Conservation (phyloP, 53 echinoderm and acorn worm species). For the Hippasteria phrygiana region DNA sequence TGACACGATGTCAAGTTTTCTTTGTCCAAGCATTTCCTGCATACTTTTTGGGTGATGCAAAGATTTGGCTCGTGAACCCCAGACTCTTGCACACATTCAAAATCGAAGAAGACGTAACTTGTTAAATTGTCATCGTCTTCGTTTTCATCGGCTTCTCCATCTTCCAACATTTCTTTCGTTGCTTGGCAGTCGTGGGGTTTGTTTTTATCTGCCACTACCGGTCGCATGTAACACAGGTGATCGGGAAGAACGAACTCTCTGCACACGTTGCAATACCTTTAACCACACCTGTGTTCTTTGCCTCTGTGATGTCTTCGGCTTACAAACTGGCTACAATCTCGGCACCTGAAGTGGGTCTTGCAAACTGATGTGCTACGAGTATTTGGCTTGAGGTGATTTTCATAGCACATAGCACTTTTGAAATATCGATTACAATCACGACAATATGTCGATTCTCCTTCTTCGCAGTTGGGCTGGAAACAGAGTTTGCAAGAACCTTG, state of each 20-base stretch:
- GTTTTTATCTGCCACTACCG: neutral
- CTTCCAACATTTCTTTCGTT: neutral
- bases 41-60: conserved; percentile 43
- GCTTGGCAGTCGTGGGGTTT: neutral
- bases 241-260: too few species aligned
- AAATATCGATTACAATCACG: conserved; percentile 70
- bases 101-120: conserved; percentile 52
- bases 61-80: conserved; percentile 50
- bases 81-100: conserved; percentile 50
- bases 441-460: conserved; percentile 38
- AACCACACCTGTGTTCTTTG: conserved; percentile 41
- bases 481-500: conserved; percentile 57
- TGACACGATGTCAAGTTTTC: neutral
- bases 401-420: conserved; percentile 65
- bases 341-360: conserved; percentile 21
- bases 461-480: conserved; percentile 29
- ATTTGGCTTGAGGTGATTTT: conserved; percentile 40
- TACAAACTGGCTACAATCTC: conserved; percentile 25
- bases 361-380: conserved; percentile 13
- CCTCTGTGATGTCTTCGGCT: conserved; percentile 27
- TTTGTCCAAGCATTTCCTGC: neutral
- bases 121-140: neutral
- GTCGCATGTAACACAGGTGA: conserved; percentile 62
- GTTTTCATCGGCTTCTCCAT: neutral
- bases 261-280: too few species aligned